Conservation (phyloP, 1,140 invertebrate genomes). For the Drosophila aff. region DNA sequence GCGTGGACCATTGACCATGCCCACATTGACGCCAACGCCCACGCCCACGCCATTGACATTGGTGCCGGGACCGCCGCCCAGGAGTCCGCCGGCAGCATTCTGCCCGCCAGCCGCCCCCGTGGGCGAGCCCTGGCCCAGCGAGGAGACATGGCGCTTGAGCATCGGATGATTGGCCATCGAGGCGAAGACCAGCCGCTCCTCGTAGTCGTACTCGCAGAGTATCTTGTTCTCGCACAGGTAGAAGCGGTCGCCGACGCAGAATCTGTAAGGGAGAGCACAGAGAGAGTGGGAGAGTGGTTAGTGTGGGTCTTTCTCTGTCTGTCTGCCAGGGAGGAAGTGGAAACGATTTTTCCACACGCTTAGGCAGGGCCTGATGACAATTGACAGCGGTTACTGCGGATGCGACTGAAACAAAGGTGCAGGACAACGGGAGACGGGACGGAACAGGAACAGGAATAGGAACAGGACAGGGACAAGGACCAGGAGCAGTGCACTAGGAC, state of each 20-base stretch:
- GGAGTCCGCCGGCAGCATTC: slow-evolving; percentile 45
- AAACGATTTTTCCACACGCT: slow-evolving; percentile 82
- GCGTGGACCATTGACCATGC: slow-evolving; percentile 71
- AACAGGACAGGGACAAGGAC: slow-evolving; percentile 39
- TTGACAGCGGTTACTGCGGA: slow-evolving; percentile 65
- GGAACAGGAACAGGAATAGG: neutral
- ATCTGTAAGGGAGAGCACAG: slow-evolving; percentile 88
- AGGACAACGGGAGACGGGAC: slow-evolving; percentile 4
- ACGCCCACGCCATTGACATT: slow-evolving; percentile 36
- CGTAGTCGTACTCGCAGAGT: slow-evolving; percentile 98
- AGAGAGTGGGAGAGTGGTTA: slow-evolving; percentile 6
- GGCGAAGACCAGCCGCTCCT: slow-evolving; percentile 95
- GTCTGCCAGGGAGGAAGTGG: slow-evolving; percentile 60
- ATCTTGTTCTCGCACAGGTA: slow-evolving; percentile 99
- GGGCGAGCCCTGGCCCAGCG: slow-evolving; percentile 77
- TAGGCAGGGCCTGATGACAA: slow-evolving; percentile 66
- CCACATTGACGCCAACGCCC: slow-evolving; percentile 29
- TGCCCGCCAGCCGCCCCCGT: slow-evolving; percentile 53
- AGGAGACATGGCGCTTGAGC: slow-evolving; percentile 93
- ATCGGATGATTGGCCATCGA: slow-evolving; percentile 97
- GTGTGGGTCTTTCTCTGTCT: neutral
- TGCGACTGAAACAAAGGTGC: slow-evolving; percentile 51
- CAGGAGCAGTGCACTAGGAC: neutral
- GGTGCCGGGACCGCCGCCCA: slow-evolving; percentile 39
- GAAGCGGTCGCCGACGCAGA: slow-evolving; percentile 98